Percentiles rank a stretch among this genome's conserved stretches.
phyloP scores from a whole-genome alignment of 2,113 vertebrate species.

The Orycteropus afer region DNA sequence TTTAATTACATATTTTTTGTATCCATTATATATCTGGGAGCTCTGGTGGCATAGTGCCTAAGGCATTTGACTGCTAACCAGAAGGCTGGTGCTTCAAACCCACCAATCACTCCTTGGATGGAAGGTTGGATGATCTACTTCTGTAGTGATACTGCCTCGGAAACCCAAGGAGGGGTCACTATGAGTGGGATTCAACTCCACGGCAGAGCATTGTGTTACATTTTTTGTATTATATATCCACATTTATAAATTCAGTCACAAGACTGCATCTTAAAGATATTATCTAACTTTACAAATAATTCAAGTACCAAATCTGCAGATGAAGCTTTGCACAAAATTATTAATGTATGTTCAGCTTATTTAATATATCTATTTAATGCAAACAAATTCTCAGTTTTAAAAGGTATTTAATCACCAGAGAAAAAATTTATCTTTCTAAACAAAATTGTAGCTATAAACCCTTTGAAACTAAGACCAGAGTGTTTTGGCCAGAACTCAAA shows the following conservation, averaged over 20 bases:
- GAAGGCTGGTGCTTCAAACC: too few relatives aligned
- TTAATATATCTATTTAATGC: constrained; percentile 3
- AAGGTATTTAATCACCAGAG: not conserved
- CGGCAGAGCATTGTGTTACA: too few relatives aligned
- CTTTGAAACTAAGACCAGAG: not conserved
- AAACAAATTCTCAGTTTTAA: not conserved
- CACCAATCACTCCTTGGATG: too few relatives aligned
- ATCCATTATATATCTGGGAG: too few relatives aligned
- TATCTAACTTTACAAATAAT: not conserved
- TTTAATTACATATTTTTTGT: constrained; percentile 9
- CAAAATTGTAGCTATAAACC: not conserved
- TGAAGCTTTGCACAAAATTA: constrained; percentile 1
- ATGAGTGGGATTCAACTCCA: too few relatives aligned
- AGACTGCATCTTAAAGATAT: constrained; percentile 1
- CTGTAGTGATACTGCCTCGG: too few relatives aligned
- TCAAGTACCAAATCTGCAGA: not conserved
- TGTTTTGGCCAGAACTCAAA: not conserved
- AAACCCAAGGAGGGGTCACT: too few relatives aligned
- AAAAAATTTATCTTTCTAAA: not conserved
- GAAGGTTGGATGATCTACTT: too few relatives aligned
- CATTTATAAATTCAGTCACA: not conserved
- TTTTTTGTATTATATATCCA: not conserved
- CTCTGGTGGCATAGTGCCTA: too few relatives aligned
- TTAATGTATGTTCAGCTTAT: not conserved
- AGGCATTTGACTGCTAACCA: too few relatives aligned